Conservation (phyloP, 2,888 invertebrate genomes). For the Thalpophila matura region DNA sequence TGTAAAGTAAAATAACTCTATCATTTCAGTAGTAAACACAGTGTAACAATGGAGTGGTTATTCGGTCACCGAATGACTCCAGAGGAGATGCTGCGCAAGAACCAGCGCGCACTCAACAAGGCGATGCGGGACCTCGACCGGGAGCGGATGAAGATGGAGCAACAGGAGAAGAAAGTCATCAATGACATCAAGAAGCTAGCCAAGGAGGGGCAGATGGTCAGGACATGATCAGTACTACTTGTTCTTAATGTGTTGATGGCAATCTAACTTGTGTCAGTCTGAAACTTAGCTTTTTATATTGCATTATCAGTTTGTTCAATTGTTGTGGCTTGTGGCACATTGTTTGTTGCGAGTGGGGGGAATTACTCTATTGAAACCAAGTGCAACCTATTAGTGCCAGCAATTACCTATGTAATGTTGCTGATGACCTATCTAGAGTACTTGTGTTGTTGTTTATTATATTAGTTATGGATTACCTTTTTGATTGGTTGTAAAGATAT, state of each 20-base stretch:
- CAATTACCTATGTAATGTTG: too few species aligned
- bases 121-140: constrained; percentile 99
- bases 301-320: too few species aligned
- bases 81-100: constrained; percentile 99
- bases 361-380: too few species aligned
- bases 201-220: constrained; percentile 99
- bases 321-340: too few species aligned
- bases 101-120: constrained; percentile 99
- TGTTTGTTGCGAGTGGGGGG: too few species aligned
- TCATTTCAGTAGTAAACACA: constrained; percentile 11
- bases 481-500: too few species aligned
- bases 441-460: too few species aligned
- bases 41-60: constrained; percentile 95
- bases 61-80: constrained; percentile 99
- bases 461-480: too few species aligned
- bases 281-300: too few species aligned
- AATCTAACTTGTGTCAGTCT: not conserved
- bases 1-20: not conserved
- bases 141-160: constrained; percentile 98
- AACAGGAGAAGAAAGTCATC: constrained; percentile 99
- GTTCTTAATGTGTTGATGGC: too few species aligned
- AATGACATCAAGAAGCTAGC: constrained; percentile 99
- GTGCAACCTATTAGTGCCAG: too few species aligned
- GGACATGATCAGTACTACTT: constrained; percentile 3
- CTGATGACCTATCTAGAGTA: too few species aligned